Percentiles rank a stretch among this genome's conserved stretches.
Conservation (phyloP, 2,113 vertebrate species). For the Centrocercus urophasianus region DNA sequence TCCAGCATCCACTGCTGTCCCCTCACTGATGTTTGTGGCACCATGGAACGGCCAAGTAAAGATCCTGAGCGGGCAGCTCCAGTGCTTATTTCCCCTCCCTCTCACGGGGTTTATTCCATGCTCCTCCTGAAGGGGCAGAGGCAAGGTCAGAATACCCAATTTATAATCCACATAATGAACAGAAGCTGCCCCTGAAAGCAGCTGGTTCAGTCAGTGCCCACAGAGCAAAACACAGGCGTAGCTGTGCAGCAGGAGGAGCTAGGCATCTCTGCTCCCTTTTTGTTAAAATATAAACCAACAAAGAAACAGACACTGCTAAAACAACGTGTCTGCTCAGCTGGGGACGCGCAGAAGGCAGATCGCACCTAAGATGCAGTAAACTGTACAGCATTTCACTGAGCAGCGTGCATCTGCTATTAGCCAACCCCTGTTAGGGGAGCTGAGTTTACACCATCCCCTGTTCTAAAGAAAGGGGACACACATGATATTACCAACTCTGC, state of each 20-base stretch:
- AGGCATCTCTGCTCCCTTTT: constrained; percentile 23
- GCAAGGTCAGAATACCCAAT: constrained; percentile 51
- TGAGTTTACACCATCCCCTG: background rate
- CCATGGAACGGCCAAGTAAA: background rate
- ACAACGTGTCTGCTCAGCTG: background rate
- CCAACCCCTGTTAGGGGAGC: background rate
- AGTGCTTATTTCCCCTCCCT: background rate
- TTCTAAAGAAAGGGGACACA: background rate
- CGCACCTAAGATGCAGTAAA: background rate
- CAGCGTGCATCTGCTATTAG: background rate
- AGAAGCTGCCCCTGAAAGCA: background rate
- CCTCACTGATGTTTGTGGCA: constrained; percentile 41
- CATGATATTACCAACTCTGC: background rate
- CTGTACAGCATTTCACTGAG: background rate
- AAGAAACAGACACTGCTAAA: background rate
- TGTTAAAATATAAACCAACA: background rate
- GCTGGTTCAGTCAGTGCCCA: background rate
- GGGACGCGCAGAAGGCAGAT: background rate
- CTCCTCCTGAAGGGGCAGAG: constrained; percentile 60
- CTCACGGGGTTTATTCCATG: background rate
- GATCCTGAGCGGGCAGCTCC: constrained; percentile 44
- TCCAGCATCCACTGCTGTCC: background rate
- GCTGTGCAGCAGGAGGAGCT: background rate
- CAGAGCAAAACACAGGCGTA: background rate
- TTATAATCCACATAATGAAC: background rate